Evolutionary conservation across 2,888 invertebrate genomes (phyloP).

Genomic region (Gymnosoma rotundatum): DNA sequence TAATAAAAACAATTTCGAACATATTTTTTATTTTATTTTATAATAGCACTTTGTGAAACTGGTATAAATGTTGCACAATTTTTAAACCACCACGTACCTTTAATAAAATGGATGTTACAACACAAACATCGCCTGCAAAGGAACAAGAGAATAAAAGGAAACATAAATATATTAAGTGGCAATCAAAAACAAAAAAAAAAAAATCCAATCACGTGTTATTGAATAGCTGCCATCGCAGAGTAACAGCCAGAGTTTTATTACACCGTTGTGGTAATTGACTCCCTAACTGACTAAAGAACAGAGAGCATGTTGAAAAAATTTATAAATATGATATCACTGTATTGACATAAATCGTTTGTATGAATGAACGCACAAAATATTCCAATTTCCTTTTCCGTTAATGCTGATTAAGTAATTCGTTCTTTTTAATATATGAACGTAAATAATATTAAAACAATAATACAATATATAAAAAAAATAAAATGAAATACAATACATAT

Average conservation of each 20-base stretch:
- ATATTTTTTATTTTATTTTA: conserved; percentile 60
- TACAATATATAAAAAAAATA: conserved; percentile 24
- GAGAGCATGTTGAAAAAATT: not conserved
- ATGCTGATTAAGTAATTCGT: conserved; percentile 69
- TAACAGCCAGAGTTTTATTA: conserved; percentile 64
- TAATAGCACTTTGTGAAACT: conserved; percentile 58
- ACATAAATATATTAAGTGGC: conserved; percentile 43
- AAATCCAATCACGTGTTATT: conserved; percentile 68
- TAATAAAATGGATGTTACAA: conserved; percentile 1
- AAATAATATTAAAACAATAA: conserved; percentile 18
- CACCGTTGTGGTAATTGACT: conserved; percentile 59
- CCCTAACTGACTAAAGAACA: conserved; percentile 1
- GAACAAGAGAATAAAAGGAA: not conserved
- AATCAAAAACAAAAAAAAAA: conserved; percentile 62
- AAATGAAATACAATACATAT: conserved; percentile 42
- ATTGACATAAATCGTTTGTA: conserved; percentile 54
- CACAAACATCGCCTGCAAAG: not conserved
- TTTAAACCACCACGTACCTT: conserved; percentile 39
- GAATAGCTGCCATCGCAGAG: conserved; percentile 65
- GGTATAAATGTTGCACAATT: conserved; percentile 59
- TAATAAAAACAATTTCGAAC: conserved; percentile 44
- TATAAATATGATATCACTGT: conserved; percentile 16
- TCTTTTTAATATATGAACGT: conserved; percentile 58
- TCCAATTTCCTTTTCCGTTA: conserved; percentile 71
- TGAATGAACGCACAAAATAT: conserved; percentile 53